Percentiles rank a stretch among this genome's conserved stretches.
These are phyloP conservation scores for Danaus plexippus DNA, from an alignment of 1,140 invertebrate genomes.

Conservation along the genomic window DNA sequence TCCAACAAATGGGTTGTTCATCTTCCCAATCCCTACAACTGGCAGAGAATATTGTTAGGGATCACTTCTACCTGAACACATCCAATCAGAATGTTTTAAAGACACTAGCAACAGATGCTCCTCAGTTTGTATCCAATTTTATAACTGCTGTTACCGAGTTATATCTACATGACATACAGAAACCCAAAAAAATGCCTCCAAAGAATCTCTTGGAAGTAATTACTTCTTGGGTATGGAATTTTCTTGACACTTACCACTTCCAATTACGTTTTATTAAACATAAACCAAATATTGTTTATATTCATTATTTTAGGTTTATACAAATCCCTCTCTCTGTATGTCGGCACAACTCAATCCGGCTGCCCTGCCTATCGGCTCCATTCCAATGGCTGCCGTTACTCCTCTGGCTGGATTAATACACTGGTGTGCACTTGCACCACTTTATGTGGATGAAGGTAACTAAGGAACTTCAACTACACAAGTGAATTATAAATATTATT, in stretches of 20 bases:
- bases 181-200: slow-evolving; percentile 70
- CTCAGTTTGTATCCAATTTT: slow-evolving; percentile 86
- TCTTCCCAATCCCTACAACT: slow-evolving; percentile 79
- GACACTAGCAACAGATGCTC: slow-evolving; percentile 78
- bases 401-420: slow-evolving; percentile 83
- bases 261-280: too few species aligned
- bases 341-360: slow-evolving; percentile 80
- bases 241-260: slow-evolving; percentile 4
- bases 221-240: slow-evolving; percentile 74
- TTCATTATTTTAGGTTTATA: slow-evolving; percentile 64
- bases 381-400: slow-evolving; percentile 87
- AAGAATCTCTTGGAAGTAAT: slow-evolving; percentile 75
- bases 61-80: slow-evolving; percentile 83
- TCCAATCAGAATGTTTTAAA: slow-evolving; percentile 77
- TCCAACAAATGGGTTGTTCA: slow-evolving; percentile 87
- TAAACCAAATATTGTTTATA: too few species aligned
- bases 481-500: too few species aligned
- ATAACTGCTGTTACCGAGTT: slow-evolving; percentile 86
- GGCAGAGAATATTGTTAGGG: slow-evolving; percentile 81
- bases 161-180: slow-evolving; percentile 71
- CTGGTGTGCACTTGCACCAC: slow-evolving; percentile 79
- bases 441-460: slow-evolving; percentile 65
- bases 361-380: slow-evolving; percentile 80
- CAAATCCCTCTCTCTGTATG: slow-evolving; percentile 79
- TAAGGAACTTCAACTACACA: too few species aligned